These are phyloP conservation scores for Anastrepha ludens DNA, from an alignment of 1,140 invertebrate genomes.

Conservation along the genomic window DNA sequence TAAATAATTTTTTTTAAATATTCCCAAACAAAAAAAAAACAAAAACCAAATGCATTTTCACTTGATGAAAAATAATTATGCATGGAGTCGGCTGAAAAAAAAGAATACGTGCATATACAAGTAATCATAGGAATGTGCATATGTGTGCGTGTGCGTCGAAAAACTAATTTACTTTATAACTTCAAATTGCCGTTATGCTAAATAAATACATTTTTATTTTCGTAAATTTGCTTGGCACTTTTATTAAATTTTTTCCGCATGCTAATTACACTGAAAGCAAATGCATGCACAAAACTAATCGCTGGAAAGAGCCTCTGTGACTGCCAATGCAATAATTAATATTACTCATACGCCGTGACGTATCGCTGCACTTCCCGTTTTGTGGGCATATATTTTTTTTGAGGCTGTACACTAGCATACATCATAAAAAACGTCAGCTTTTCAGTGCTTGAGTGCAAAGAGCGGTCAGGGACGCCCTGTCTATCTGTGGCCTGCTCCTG, in stretches of 20 bases:
- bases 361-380: not conserved
- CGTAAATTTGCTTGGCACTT: not conserved
- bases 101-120: too few relatives aligned
- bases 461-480: too few relatives aligned
- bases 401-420: too few relatives aligned
- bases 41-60: not conserved
- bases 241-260: not conserved
- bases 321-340: constrained; percentile 19
- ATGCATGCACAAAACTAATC: constrained; percentile 6
- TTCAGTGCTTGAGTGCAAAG: too few relatives aligned
- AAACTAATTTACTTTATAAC: constrained; percentile 36
- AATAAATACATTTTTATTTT: not conserved
- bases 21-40: not conserved
- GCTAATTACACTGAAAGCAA: constrained; percentile 43
- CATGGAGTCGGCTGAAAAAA: too few relatives aligned
- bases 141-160: not conserved
- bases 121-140: not conserved
- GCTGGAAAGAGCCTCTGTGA: not conserved
- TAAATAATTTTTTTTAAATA: not conserved
- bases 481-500: too few relatives aligned
- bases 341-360: constrained; percentile 26
- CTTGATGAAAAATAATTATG: too few relatives aligned
- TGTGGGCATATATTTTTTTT: too few relatives aligned
- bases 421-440: too few relatives aligned
- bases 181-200: not conserved